Base-by-base conservation (phyloP, 2,113 vertebrate species). In the Myiagra hebetior region DNA sequence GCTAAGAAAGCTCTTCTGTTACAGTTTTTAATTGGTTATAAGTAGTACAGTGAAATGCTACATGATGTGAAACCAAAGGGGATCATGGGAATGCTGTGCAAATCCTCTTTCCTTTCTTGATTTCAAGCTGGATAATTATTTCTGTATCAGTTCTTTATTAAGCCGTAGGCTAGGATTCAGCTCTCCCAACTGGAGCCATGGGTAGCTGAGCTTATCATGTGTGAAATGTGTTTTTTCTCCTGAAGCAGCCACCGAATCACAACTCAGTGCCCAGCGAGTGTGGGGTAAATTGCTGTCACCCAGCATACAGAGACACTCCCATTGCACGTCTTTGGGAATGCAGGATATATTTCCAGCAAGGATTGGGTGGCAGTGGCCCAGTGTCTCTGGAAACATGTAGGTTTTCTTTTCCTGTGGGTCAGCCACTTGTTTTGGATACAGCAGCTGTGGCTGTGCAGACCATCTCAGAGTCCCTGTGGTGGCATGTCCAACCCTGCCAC, bases 71-170 rank as follows among this genome's bases (percentile, higher is more conserved):
- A 78, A 60, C 49, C 13, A 28, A 55, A 79, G 27, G 23, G 47
- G 16, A 70, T 90, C 31, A 11, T 11, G 46, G 64, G n/a, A 52
- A 62, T 60, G 42, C 56, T 39, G 37, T 74, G 67, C 27, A 81
- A 84, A 88, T 92, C 65, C 59, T 90, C 77, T 80, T 90, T 73
- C 35, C 50, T 93, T 95, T 47, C 80, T 84, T 84, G 78, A 84
- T 92, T 57, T 74, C 62, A 60, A 52, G 75, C 75, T 62, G 50
- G 65, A 47, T 56, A 91, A 78, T 88, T 88, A 91, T 82, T 96
- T 70, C 70, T 85, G 12, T 70, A 62, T 75, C 33, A 62, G 41
- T 82, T 69, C 59, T 74, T 44, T 52, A 75, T 65, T 85, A 55
- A 91, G 39, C 56, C 2, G 3, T 13, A 65, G 75, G 84, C 70